Base-by-base conservation (phyloP, 1,140 invertebrate genomes). In the Neuroterus valhalla region DNA sequence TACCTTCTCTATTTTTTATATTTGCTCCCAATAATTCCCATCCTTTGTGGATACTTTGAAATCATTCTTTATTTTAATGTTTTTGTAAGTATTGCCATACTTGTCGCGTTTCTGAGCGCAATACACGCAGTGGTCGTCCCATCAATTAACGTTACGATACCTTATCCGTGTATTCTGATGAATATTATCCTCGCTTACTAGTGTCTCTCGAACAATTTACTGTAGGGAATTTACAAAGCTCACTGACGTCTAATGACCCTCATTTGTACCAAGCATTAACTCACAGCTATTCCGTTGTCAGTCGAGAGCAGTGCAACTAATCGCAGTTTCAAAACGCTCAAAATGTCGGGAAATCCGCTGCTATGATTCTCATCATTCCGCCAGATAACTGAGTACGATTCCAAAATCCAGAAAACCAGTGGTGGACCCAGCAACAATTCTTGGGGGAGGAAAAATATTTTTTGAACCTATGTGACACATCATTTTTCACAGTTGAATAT, bases 191-290 rank as follows among this genome's bases (percentile, higher is more conserved):
- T 23, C 68, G 46, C 23, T 48, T 70, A 23, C 48, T 69, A 46
- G 11, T 10, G 66, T 19, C 21, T 68, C 43, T 1, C 23, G 31
- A 52, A 38, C 17, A 55, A 52, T 52, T 31, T 70, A 62, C 67
- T 67, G 71, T 67, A 46, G 44, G 45, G 43, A 72, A 66, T 68
- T 68, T 68, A 68, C 66, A 73, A 68, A 73, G 71, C 48, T 73
- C 66, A 14, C 45, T 26, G 45, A 68, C 69, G 48, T 76, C 77
- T 75, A 79, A 79, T 71, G 69, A 66, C 72, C 26, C 71, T 79
- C 77, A 76, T 79, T 79, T 76, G 66, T 67, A 48, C 67, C 6
- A 66, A 69, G 72, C 76, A 78, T 78, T 76, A 76, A 75, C 42
- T 74, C 66, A 44, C 72, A 15, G 23, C 43, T 42, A 62, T 42